Evolutionary conservation across 2,888 invertebrate species (phyloP).

Genomic region (Pherbina coryleti): DNA sequence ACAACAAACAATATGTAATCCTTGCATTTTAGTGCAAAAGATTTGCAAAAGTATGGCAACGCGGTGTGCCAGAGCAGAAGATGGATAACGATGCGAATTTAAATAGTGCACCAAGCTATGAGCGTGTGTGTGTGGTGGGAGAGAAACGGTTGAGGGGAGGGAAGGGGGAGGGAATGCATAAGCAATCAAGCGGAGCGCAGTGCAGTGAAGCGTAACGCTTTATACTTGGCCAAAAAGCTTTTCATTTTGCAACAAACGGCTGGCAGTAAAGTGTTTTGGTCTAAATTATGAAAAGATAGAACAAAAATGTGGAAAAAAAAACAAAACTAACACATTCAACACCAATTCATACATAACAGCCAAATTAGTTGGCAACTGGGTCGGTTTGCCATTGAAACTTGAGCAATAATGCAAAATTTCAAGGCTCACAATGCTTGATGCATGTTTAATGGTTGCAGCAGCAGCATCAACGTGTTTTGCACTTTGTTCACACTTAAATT

Average conservation of each 20-base stretch:
- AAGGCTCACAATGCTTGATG: background rate
- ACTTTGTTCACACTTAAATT: too few relatives aligned
- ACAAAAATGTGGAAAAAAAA: background rate
- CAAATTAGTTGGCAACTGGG: conserved; percentile 22
- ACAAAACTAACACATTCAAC: background rate
- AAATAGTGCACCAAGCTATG: conserved; percentile 36
- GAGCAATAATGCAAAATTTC: background rate
- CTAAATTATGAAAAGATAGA: background rate
- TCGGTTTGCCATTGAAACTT: conserved; percentile 25
- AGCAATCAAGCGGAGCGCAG: conserved; percentile 8
- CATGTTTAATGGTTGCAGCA: too few relatives aligned
- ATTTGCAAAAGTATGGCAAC: conserved; percentile 1
- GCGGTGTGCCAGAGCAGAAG: conserved; percentile 14
- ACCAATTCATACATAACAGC: background rate
- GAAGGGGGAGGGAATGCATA: background rate
- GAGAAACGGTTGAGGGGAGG: background rate
- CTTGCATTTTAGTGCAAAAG: background rate
- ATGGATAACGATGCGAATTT: conserved; percentile 46
- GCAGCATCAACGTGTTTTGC: too few relatives aligned
- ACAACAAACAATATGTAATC: conserved; percentile 12
- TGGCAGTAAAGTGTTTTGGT: background rate
- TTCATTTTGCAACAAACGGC: conserved; percentile 2
- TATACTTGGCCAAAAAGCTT: background rate
- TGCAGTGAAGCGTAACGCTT: background rate
- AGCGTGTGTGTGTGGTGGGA: too few relatives aligned